A percentile compares a stretch with the other conserved stretches of the same genome.
These are phyloP conservation scores for Leucania comma DNA, from an alignment of 2,888 invertebrate species.

Conservation along the genomic window DNA sequence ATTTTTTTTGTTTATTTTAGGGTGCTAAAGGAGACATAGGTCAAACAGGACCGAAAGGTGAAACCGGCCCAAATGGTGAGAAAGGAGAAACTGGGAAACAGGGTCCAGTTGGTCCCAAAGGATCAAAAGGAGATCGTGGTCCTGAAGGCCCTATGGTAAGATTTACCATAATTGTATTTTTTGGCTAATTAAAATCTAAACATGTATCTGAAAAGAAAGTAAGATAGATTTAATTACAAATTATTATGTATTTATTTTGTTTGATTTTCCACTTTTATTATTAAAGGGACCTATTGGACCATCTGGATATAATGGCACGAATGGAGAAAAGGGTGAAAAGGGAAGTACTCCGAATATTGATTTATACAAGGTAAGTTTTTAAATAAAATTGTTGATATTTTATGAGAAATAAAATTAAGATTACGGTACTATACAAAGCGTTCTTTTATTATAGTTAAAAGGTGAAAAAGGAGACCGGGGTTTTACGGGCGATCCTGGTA, in stretches of 20 bases:
- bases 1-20: slow-evolving; percentile 39
- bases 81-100: slow-evolving; percentile 31
- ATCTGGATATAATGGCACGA: slow-evolving; percentile 68
- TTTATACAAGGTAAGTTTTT: slow-evolving; percentile 71
- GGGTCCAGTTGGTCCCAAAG: slow-evolving; percentile 43
- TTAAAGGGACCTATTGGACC: slow-evolving; percentile 66
- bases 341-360: slow-evolving; percentile 74
- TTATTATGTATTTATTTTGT: too few species aligned
- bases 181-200: not conserved
- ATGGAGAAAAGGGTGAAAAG: slow-evolving; percentile 79
- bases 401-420: not conserved
- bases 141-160: slow-evolving; percentile 62
- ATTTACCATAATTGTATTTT: not conserved
- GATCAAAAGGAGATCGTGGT: slow-evolving; percentile 67
- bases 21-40: slow-evolving; percentile 69
- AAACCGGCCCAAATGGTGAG: slow-evolving; percentile 52
- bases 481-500: slow-evolving; percentile 70
- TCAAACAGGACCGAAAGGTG: slow-evolving; percentile 41
- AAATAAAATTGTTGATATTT: not conserved
- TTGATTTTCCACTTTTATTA: not conserved
- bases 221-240: not conserved
- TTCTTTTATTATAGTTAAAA: slow-evolving; percentile 71
- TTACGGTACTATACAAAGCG: not conserved
- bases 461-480: slow-evolving; percentile 81
- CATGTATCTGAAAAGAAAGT: not conserved